Percentiles rank a stretch among this genome's conserved stretches.
Evolutionary conservation across 2,797 vertebrate species (phyloP).

Genomic region (Acanthurus tractus): DNA sequence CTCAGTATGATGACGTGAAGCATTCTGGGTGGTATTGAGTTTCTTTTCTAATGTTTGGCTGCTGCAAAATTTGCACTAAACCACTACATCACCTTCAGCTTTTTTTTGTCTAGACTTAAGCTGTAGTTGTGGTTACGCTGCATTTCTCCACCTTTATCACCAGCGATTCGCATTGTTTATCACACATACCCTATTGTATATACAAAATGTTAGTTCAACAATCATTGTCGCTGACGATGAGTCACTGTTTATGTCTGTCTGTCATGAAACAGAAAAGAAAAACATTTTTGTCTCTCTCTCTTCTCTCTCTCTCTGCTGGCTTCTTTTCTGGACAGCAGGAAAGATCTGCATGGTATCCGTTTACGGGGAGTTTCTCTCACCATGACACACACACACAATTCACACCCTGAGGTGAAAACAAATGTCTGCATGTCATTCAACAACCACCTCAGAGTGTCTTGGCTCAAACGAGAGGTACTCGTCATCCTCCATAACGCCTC

Average conservation of each 20-base stretch:
- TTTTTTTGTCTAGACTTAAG: conserved; percentile 7
- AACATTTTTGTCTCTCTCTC: conserved; percentile 40
- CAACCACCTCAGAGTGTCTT: conserved; percentile 56
- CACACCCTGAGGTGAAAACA: conserved; percentile 69
- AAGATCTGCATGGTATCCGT: conserved; percentile 56
- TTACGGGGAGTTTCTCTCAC: conserved; percentile 78
- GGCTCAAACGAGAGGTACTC: conserved; percentile 46
- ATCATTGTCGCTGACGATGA: conserved; percentile 42
- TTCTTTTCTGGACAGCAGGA: conserved; percentile 29
- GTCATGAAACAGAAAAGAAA: conserved; percentile 55
- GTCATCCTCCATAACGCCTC: conserved; percentile 40
- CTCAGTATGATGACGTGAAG: neutral
- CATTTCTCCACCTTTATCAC: conserved; percentile 21
- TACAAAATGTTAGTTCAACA: conserved; percentile 23
- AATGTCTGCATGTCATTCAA: conserved; percentile 71
- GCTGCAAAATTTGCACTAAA: neutral
- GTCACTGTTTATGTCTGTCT: conserved; percentile 63
- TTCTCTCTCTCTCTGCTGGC: conserved; percentile 16
- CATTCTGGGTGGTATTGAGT: neutral
- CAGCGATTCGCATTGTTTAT: conserved; percentile 18
- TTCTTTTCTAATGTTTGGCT: neutral
- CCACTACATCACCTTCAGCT: neutral
- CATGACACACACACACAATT: conserved; percentile 55
- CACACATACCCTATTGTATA: conserved; percentile 44
- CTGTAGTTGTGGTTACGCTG: conserved; percentile 3